Evolutionary conservation across 2,797 vertebrate genomes (phyloP).

Genomic region (Clangula hyemalis): DNA sequence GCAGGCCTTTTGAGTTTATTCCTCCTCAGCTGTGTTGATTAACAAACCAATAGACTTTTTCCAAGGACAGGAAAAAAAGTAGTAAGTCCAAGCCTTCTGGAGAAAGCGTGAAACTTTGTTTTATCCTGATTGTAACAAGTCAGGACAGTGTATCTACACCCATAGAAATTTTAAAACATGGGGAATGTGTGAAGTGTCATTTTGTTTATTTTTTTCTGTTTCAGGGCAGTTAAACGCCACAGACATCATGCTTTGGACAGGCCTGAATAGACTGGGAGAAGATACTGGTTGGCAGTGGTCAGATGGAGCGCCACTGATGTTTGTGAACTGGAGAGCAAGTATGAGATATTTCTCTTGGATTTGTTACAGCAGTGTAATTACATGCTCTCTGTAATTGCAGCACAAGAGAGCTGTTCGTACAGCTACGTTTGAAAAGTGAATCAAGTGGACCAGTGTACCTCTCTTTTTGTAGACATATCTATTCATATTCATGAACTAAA

Average conservation of each 20-base stretch:
- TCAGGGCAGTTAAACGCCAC: constrained; percentile 84
- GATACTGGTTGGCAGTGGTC: constrained; percentile 92
- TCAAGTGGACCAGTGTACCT: background rate
- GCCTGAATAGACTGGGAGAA: constrained; percentile 87
- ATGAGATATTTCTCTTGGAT: constrained; percentile 1
- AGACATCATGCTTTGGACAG: constrained; percentile 87
- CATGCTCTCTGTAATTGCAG: background rate
- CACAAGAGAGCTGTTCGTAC: background rate
- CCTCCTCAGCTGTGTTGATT: background rate
- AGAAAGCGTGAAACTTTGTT: background rate
- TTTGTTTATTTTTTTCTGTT: constrained; percentile 12
- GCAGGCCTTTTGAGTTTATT: background rate
- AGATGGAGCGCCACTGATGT: constrained; percentile 84
- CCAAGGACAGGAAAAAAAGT: background rate
- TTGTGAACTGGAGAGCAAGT: constrained; percentile 88
- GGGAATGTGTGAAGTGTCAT: background rate
- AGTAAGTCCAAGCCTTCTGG: background rate
- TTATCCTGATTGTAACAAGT: background rate
- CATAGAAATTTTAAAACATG: background rate
- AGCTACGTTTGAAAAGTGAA: background rate
- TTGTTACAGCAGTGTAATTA: background rate
- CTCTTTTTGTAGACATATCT: background rate
- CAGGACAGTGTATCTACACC: background rate
- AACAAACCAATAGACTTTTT: background rate
- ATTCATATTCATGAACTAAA: background rate